Evolutionary conservation across 2,888 invertebrate genomes (phyloP).

Genomic region (Troides helena): DNA sequence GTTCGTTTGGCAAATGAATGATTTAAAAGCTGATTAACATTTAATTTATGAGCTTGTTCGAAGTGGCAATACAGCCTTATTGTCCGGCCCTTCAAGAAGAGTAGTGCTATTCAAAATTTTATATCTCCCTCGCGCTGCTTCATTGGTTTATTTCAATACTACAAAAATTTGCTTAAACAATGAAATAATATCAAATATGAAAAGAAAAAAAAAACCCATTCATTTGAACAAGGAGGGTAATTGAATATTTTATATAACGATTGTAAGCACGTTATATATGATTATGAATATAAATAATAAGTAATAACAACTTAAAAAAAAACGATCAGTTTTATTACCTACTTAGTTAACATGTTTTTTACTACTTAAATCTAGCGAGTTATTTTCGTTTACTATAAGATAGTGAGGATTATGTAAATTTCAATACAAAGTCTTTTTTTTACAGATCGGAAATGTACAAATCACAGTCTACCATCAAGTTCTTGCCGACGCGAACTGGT

Average conservation of each 20-base stretch:
- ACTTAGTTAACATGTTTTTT: too few species aligned
- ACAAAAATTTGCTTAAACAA: neutral
- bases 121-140: neutral
- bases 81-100: conserved; percentile 32
- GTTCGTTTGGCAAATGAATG: conserved; percentile 62
- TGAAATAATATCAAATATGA: too few species aligned
- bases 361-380: too few species aligned
- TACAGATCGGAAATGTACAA: conserved; percentile 1
- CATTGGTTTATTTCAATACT: neutral
- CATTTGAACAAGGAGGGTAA: too few species aligned
- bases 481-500: conserved; percentile 12
- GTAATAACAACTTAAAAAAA: too few species aligned
- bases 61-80: conserved; percentile 40
- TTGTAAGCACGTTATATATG: too few species aligned
- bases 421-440: neutral
- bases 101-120: conserved; percentile 39
- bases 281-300: too few species aligned
- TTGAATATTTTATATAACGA: too few species aligned
- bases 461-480: conserved; percentile 1
- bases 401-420: too few species aligned
- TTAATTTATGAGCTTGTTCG: conserved; percentile 41
- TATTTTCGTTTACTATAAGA: too few species aligned
- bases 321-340: too few species aligned
- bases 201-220: too few species aligned
- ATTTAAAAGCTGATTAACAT: conserved; percentile 61